These are phyloP conservation scores for Hemiprocne comata DNA, from an alignment of 2,113 vertebrate genomes.

Conservation along the genomic window DNA sequence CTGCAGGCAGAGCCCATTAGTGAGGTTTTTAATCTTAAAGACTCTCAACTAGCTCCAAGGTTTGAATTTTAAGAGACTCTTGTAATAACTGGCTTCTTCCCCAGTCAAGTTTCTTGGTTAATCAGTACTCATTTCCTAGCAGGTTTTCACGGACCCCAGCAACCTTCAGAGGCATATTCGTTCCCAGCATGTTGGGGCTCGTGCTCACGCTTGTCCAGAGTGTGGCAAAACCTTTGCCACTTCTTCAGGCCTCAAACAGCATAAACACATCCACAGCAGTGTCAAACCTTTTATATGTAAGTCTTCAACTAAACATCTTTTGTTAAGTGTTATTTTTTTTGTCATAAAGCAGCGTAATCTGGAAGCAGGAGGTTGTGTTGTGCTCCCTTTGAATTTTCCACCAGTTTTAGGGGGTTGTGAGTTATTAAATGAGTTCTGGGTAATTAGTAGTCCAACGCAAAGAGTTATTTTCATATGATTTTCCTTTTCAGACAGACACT, in stretches of 20 bases:
- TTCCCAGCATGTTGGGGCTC: slow-evolving; percentile 97
- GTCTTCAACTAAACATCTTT: slow-evolving; percentile 75
- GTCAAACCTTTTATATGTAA: slow-evolving; percentile 99
- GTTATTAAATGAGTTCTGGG: background rate
- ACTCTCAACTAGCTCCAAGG: background rate
- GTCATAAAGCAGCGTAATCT: background rate
- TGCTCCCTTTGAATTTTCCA: background rate
- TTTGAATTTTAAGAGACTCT: slow-evolving; percentile 13
- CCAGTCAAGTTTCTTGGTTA: slow-evolving; percentile 79
- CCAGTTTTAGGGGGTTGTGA: background rate
- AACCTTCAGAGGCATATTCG: slow-evolving; percentile 99
- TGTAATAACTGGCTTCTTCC: slow-evolving; percentile 48
- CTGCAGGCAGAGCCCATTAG: background rate
- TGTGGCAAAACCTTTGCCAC: slow-evolving; percentile 99
- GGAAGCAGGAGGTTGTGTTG: background rate
- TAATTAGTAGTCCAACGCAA: background rate
- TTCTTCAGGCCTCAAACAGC: slow-evolving; percentile 99
- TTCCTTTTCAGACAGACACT: slow-evolving; percentile 30
- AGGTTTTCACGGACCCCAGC: slow-evolving; percentile 99
- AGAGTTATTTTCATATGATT: background rate
- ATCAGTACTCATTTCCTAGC: slow-evolving; percentile 93
- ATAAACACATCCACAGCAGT: slow-evolving; percentile 99
- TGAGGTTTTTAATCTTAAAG: background rate
- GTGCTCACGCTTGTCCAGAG: slow-evolving; percentile 97
- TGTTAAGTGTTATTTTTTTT: slow-evolving; percentile 55